Conservation (phyloP, 1,140 invertebrate genomes). For the Lanistes nyassanus region DNA sequence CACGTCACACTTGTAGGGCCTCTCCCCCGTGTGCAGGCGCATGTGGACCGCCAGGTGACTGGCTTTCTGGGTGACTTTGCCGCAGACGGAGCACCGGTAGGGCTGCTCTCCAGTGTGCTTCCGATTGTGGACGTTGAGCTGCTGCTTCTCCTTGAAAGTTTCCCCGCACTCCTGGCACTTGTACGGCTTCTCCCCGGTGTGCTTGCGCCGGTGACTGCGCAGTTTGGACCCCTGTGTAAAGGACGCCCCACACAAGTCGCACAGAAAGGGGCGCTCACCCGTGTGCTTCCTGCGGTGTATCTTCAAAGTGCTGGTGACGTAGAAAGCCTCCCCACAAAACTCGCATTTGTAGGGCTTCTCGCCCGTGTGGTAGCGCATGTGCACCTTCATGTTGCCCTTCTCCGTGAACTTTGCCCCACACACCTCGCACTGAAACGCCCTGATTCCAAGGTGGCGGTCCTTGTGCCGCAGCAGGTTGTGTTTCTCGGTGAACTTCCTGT, state of each 20-base stretch:
- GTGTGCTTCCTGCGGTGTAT: constrained; percentile 20
- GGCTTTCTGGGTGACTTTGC: constrained; percentile 7
- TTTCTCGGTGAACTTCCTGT: constrained; percentile 6
- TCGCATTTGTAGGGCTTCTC: constrained; percentile 90
- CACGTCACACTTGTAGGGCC: constrained; percentile 26
- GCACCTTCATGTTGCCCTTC: constrained; percentile 83
- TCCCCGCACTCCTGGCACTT: constrained; percentile 83
- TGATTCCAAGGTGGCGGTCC: constrained; percentile 10
- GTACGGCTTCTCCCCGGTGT: constrained; percentile 83
- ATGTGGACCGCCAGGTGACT: constrained; percentile 52
- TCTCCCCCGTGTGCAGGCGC: constrained; percentile 81
- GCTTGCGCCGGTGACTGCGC: constrained; percentile 88
- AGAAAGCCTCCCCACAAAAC: constrained; percentile 75
- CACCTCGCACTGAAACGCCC: constrained; percentile 7
- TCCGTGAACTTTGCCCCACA: constrained; percentile 77
- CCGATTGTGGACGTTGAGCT: constrained; percentile 23
- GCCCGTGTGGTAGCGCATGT: constrained; percentile 73
- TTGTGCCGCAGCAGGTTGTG: constrained; percentile 21
- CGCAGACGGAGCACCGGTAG: constrained; percentile 25
- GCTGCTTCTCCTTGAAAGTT: constrained; percentile 71
- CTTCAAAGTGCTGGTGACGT: background rate
- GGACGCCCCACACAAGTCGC: constrained; percentile 33
- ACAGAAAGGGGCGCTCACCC: constrained; percentile 31
- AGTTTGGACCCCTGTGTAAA: constrained; percentile 31
- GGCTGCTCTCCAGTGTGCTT: constrained; percentile 29